Evolutionary conservation across 2,113 vertebrate species (phyloP).

Genomic region (Podarcis muralis): DNA sequence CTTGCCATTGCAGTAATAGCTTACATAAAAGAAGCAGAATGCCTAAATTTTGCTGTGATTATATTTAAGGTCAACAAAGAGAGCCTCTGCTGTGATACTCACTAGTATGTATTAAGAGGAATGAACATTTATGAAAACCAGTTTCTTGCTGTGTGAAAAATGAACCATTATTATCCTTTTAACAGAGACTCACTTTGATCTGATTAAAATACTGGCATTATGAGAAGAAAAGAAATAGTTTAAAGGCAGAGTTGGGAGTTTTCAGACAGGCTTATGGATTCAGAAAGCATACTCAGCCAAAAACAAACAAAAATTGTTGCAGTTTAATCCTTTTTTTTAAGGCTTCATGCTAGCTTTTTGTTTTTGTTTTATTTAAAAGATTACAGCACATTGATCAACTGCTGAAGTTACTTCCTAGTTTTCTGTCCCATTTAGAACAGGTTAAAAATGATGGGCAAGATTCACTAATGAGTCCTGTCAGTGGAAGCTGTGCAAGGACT

Average conservation of each 20-base stretch:
- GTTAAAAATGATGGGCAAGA: background rate
- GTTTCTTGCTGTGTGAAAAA: conserved; percentile 59
- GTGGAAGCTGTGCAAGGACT: too few species aligned
- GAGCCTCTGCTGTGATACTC: conserved; percentile 45
- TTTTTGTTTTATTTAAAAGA: too few species aligned
- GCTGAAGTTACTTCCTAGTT: background rate
- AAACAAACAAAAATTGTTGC: background rate
- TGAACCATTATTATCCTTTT: conserved; percentile 53
- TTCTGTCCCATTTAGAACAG: background rate
- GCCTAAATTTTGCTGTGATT: conserved; percentile 49
- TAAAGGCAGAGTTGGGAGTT: background rate
- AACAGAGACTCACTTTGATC: conserved; percentile 46
- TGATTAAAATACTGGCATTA: conserved; percentile 56
- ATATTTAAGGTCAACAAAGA: conserved; percentile 49
- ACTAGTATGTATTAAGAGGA: conserved; percentile 37
- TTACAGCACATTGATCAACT: background rate
- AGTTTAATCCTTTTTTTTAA: background rate
- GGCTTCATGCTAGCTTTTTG: background rate
- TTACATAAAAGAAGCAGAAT: conserved; percentile 11
- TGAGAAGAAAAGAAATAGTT: background rate
- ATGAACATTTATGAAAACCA: conserved; percentile 57
- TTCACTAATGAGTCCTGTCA: too few species aligned
- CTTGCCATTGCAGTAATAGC: conserved; percentile 20
- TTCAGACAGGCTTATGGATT: conserved; percentile 12
- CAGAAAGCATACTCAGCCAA: conserved; percentile 35